phyloP scores from a whole-genome alignment of 1,140 invertebrate species.

The Melitaea cinxia region DNA sequence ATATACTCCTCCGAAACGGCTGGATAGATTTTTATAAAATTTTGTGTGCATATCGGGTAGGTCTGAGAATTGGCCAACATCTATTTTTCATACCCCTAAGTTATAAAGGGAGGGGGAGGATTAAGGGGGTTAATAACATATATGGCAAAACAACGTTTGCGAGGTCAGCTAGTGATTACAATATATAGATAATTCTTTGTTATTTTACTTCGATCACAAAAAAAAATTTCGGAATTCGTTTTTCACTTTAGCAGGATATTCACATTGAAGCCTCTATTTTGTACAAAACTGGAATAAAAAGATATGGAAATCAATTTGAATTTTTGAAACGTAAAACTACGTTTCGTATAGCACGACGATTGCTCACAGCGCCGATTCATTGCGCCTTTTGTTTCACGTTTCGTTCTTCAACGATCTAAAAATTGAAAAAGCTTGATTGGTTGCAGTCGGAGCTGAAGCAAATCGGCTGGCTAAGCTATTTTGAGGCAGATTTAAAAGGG shows the following conservation, averaged over 20 bases:
- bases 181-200: too few relatives aligned
- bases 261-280: not conserved
- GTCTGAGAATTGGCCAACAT: too few relatives aligned
- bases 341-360: too few relatives aligned
- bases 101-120: too few relatives aligned
- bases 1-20: too few relatives aligned
- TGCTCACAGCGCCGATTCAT: slow-evolving; percentile 47
- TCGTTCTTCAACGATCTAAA: slow-evolving; percentile 48
- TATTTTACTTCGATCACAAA: too few relatives aligned
- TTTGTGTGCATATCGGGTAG: too few relatives aligned
- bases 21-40: too few relatives aligned
- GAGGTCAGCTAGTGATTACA: too few relatives aligned
- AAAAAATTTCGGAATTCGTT: not conserved
- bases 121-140: too few relatives aligned
- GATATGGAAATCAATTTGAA: not conserved
- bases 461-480: slow-evolving; percentile 41
- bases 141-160: too few relatives aligned
- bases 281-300: not conserved
- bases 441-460: slow-evolving; percentile 45
- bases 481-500: slow-evolving; percentile 47
- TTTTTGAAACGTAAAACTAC: slow-evolving; percentile 40
- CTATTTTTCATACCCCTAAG: too few relatives aligned
- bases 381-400: slow-evolving; percentile 63
- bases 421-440: slow-evolving; percentile 54
- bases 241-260: not conserved